Percentiles rank a stretch among this genome's conserved stretches.
Conservation (phyloP, 2,888 invertebrate species). For the Agrotis segetum region DNA sequence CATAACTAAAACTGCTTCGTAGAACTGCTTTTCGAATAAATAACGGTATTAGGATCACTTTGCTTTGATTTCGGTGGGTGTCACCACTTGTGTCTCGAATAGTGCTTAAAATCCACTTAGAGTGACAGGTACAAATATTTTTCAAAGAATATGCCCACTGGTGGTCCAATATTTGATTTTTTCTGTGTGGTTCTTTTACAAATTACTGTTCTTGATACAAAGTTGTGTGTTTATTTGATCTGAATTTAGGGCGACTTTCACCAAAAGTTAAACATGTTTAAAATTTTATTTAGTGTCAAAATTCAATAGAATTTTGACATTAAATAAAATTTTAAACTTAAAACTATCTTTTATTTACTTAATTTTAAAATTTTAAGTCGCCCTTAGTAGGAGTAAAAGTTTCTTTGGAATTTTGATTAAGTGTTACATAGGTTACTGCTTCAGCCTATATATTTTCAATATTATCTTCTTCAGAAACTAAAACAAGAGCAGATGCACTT, state of each 20-base stretch:
- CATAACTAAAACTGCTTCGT: slow-evolving; percentile 13
- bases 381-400: not conserved
- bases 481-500: not conserved
- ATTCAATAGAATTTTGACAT: no score
- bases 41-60: slow-evolving; percentile 38
- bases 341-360: no score
- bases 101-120: slow-evolving; percentile 49
- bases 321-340: no score
- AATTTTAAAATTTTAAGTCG: no score
- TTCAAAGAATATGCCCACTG: slow-evolving; percentile 31
- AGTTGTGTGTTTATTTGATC: slow-evolving; percentile 6
- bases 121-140: slow-evolving; percentile 52
- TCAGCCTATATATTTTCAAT: no score
- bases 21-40: slow-evolving; percentile 31
- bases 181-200: slow-evolving; percentile 9
- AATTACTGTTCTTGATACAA: not conserved
- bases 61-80: slow-evolving; percentile 42
- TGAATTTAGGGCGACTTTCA: no score
- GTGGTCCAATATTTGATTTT: slow-evolving; percentile 46
- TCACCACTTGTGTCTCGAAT: slow-evolving; percentile 46
- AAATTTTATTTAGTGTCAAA: no score
- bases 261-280: no score
- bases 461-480: not conserved
- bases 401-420: not conserved
- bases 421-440: no score